Evolutionary conservation across 2,797 vertebrate species (phyloP).

Genomic region (Malacoctenus gilli): DNA sequence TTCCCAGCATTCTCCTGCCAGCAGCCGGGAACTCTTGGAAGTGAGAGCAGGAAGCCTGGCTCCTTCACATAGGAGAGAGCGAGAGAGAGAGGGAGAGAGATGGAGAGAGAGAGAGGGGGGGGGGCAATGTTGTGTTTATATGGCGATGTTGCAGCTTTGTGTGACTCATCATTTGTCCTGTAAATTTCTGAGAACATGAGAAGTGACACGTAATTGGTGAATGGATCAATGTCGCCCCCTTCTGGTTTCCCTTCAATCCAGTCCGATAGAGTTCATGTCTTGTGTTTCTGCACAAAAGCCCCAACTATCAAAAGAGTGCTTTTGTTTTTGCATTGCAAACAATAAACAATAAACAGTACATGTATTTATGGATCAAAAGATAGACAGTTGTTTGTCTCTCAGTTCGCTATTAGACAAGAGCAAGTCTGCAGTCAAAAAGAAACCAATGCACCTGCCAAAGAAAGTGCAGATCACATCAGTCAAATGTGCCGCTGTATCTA

Average conservation of each 20-base stretch:
- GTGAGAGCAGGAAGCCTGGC: slow-evolving; percentile 80
- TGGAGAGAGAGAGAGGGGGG: not conserved
- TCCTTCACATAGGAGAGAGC: slow-evolving; percentile 49
- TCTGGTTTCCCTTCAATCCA: slow-evolving; percentile 19
- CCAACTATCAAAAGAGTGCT: too few species aligned
- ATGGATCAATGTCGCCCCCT: slow-evolving; percentile 49
- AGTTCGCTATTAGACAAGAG: too few species aligned
- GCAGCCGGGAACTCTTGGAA: slow-evolving; percentile 82
- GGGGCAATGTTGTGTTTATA: slow-evolving; percentile 14
- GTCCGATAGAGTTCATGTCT: too few species aligned
- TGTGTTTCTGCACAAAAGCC: too few species aligned
- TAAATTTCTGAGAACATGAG: slow-evolving; percentile 14
- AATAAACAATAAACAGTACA: too few species aligned
- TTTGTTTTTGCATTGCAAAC: too few species aligned
- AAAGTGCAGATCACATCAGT: too few species aligned
- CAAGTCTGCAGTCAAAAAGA: too few species aligned
- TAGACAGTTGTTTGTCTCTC: too few species aligned
- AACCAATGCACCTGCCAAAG: too few species aligned
- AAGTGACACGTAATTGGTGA: slow-evolving; percentile 3
- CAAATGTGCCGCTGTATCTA: too few species aligned
- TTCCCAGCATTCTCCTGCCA: slow-evolving; percentile 85
- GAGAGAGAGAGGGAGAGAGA: slow-evolving; percentile 1
- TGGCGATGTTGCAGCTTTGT: slow-evolving; percentile 15
- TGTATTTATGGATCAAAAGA: too few species aligned
- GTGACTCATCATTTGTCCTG: slow-evolving; percentile 50